Percentiles rank a stretch among this genome's conserved stretches.
Conservation (phyloP, 2,797 vertebrate species). For the Eulemur rubriventer region DNA sequence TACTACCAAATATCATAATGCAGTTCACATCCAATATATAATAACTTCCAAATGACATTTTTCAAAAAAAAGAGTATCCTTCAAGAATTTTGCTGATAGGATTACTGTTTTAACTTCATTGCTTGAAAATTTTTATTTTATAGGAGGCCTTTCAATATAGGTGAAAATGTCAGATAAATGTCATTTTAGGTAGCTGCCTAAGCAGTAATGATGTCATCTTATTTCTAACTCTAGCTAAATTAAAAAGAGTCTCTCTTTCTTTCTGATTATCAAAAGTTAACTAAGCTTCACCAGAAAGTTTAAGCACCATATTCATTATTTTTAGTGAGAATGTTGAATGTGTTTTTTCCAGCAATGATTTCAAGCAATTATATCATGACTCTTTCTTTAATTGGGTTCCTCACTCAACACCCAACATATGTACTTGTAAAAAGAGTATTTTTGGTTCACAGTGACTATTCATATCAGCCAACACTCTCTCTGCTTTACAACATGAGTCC, state of each 20-base stretch:
- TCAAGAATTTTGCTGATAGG: conserved; percentile 10
- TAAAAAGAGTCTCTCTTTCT: not conserved
- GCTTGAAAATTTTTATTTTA: not conserved
- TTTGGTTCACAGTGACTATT: not conserved
- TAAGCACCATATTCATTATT: not conserved
- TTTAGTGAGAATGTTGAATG: conserved; percentile 24
- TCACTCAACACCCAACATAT: not conserved
- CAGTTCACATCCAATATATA: not conserved
- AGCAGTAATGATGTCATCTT: conserved; percentile 4
- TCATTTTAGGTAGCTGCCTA: conserved; percentile 25
- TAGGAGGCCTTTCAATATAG: not conserved
- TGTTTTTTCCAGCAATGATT: conserved; percentile 21
- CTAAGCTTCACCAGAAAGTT: not conserved
- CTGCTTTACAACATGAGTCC: not conserved
- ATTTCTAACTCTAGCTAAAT: conserved; percentile 42
- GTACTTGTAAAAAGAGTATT: not conserved
- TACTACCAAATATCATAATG: not conserved
- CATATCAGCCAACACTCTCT: not conserved
- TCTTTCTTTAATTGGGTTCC: conserved; percentile 3
- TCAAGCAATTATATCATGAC: not conserved
- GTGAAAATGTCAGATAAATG: conserved; percentile 68
- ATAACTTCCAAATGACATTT: conserved; percentile 33
- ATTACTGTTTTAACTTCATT: conserved; percentile 45
- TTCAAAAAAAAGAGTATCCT: conserved; percentile 36
- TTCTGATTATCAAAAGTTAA: conserved; percentile 25